Base-by-base conservation (phyloP, 2,888 invertebrate species). In the Galeruca laticollis region DNA sequence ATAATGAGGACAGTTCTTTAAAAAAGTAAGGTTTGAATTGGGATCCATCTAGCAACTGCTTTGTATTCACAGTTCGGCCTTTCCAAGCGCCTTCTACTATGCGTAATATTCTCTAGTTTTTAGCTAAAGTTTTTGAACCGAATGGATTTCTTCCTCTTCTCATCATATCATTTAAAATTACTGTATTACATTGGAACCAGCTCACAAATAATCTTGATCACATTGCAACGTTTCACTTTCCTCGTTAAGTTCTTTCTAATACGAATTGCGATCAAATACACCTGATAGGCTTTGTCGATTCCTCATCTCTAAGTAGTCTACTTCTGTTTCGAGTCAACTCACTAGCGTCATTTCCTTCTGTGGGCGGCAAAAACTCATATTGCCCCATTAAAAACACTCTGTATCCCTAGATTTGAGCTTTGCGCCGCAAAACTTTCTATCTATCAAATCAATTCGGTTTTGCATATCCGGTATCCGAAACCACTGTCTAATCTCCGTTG, bases 381-480 rank as follows among this genome's bases (percentile, higher is more conserved):
- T 37, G 37, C 11, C 37, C 6, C 37, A 37, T 37, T 37, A 37
- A 37, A 37, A 37, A 9, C 37, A 37, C 37, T n/a, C n/a, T n/a
- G n/a, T n/a, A n/a, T n/a, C n/a, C n/a, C n/a, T n/a, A n/a, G n/a
- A n/a, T n/a, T n/a, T 37, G 37, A 37, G 11, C 37, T 37, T 11
- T 37, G 37, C 37, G 11, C 6, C 8, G 37, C 37, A 37, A 11
- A 9, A 37, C 37, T 37, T 37, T 37, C 6, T 37, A n/a, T n/a
- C n/a, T n/a, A n/a, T n/a, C n/a, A n/a, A 37, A 37, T 37, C 37
- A 37, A 37, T 37, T 37, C 37, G 37, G 37, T 37, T n/a, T n/a
- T n/a, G n/a, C n/a, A n/a, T n/a, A n/a, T n/a, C n/a, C n/a, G n/a
- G n/a, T n/a, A n/a, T n/a, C n/a, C n/a, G n/a, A n/a, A n/a, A n/a